Evolutionary conservation across 1,140 invertebrate genomes (phyloP), one percentile per base, ranked within the genome.

Genomic region (Drosophila murphyi): DNA sequence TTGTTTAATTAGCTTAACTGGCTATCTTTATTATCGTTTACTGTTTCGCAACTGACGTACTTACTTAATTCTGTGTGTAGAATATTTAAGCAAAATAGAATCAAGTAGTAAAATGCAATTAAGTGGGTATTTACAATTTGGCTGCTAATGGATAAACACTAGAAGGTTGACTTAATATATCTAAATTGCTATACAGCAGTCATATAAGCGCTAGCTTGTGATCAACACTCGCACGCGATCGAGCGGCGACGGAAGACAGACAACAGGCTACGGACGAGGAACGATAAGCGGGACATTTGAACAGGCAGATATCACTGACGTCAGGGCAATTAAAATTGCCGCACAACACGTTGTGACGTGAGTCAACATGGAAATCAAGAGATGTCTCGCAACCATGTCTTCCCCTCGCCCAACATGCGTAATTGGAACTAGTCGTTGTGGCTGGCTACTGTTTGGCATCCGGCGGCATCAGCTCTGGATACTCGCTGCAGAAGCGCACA

Each of bases 401-500:
- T 3, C 6, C 2, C 8, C 51, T 32, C 31, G 10, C 39, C 0
- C 39, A 20, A 20, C 43, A 12, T 20, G 48, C 41, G 41, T 29
- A 50, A 50, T 35, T 43, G 29, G 52, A 57, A 20, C 20, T 31
- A 45, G 10, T 28, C 28, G 32, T 43, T 34, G 32, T 48, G 48
- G 20, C 28, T 1, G 28, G 6, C 32, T 79, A 89, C 28, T 68
- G 64, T 52, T 89, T 89, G 6, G 54, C 61, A 5, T 74, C 67
- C 6, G 35, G 35, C 6, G 64, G 78, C 50, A 85, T 59, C 1
- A 79, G 35, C 5, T 77, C 70, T 48, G 72, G 70, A 8, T 80
- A 80, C 7, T 76, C 86, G 52, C 76, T 78, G 56, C 72, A 70
- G 51, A 80, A 91, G 3, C 79, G 70, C 34, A 91, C 52, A 47